Evolutionary conservation across 2,888 invertebrate species (phyloP).

Genomic region (Pantelozetes paolii): DNA sequence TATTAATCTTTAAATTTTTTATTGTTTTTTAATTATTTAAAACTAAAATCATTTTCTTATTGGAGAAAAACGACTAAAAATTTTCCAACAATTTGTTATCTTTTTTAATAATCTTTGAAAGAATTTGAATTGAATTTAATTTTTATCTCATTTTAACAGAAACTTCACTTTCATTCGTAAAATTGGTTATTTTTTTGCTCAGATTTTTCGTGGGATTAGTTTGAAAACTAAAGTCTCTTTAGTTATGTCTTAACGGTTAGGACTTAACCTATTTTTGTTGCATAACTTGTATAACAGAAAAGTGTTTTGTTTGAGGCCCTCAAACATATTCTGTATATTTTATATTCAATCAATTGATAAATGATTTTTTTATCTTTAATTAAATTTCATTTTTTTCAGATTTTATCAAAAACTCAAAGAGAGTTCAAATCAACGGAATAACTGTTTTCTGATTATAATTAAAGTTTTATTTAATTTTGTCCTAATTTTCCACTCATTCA

Average conservation of each 20-base stretch:
- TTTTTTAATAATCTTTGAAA: too few species aligned
- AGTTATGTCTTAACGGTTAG: too few species aligned
- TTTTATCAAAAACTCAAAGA: neutral
- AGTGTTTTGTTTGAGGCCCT: neutral
- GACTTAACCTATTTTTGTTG: neutral
- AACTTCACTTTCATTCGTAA: neutral
- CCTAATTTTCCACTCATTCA: neutral
- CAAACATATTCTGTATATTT: neutral
- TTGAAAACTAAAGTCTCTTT: too few species aligned
- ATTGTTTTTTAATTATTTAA: too few species aligned
- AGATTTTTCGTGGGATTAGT: too few species aligned
- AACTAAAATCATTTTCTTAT: too few species aligned
- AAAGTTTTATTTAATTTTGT: neutral
- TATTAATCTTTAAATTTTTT: too few species aligned
- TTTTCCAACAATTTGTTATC: too few species aligned
- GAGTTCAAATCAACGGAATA: neutral
- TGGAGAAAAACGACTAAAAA: too few species aligned
- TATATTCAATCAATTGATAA: too few species aligned
- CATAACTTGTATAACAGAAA: neutral
- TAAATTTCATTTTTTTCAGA: neutral
- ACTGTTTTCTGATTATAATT: neutral
- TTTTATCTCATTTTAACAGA: neutral
- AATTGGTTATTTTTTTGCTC: neutral
- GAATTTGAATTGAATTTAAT: too few species aligned
- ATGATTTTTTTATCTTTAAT: too few species aligned